Evolutionary conservation across 2,888 invertebrate species (phyloP).

Genomic region (Vesta saturnalis): DNA sequence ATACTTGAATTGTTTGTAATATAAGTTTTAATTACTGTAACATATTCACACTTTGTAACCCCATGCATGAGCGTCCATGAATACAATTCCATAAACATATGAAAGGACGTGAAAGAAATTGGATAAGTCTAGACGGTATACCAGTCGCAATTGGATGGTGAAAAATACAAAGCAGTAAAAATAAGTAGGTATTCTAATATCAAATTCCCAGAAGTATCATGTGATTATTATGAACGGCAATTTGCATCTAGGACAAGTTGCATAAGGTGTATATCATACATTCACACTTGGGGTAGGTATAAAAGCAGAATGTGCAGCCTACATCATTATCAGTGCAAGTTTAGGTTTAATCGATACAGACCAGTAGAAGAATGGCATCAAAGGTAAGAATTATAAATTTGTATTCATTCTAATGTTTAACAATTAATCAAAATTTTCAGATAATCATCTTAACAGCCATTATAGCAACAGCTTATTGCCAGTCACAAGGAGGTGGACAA

Average conservation of each 20-base stretch:
- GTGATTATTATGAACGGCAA: slow-evolving; percentile 45
- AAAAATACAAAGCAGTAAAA: slow-evolving; percentile 31
- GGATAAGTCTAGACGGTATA: slow-evolving; percentile 25
- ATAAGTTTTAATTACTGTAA: background rate
- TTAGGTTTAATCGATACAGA: slow-evolving; percentile 42
- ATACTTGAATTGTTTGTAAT: background rate
- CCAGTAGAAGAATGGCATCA: slow-evolving; percentile 44
- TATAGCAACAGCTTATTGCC: slow-evolving; percentile 40
- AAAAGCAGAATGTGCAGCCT: slow-evolving; percentile 45
- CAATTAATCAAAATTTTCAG: background rate
- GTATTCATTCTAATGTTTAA: background rate
- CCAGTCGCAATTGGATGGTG: slow-evolving; percentile 19
- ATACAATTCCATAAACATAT: slow-evolving; percentile 13
- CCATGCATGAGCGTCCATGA: slow-evolving; percentile 23
- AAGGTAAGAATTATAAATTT: slow-evolving; percentile 45
- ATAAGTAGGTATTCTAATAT: slow-evolving; percentile 40
- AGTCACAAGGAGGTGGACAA: slow-evolving; percentile 39
- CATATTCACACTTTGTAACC: slow-evolving; percentile 15
- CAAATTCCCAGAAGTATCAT: slow-evolving; percentile 49
- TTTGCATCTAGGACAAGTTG: slow-evolving; percentile 44
- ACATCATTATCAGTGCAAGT: slow-evolving; percentile 48
- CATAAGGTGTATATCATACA: slow-evolving; percentile 48
- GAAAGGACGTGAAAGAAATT: slow-evolving; percentile 25
- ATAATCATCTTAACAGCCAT: slow-evolving; percentile 27
- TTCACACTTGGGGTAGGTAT: slow-evolving; percentile 45